These are phyloP conservation scores for Sebastes taczanowskii DNA, from an alignment of 2,797 vertebrate genomes.

Conservation along the genomic window DNA sequence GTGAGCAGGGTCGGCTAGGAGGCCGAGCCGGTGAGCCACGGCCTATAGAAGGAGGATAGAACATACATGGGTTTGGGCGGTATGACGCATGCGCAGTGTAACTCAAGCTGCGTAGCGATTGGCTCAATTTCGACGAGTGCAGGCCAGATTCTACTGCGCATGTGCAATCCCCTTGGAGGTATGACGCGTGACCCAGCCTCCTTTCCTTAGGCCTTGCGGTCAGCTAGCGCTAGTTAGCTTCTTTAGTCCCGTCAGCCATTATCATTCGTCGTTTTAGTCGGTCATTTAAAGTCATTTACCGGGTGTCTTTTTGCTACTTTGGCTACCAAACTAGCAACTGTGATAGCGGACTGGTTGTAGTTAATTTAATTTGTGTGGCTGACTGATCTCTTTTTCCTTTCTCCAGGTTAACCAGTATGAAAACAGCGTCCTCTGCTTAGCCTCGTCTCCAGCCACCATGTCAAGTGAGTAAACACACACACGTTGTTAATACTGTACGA, in stretches of 20 bases:
- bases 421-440: conserved; percentile 44
- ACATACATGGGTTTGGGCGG: no score
- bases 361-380: neutral
- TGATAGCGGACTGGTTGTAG: neutral
- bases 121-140: no score
- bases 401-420: conserved; percentile 30
- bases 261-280: neutral
- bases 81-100: no score
- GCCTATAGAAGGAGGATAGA: no score
- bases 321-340: rapidly evolving
- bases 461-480: conserved; percentile 88
- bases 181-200: no score
- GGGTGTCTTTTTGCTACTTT: neutral
- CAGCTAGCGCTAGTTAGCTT: neutral
- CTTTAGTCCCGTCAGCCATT: neutral
- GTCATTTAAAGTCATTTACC: neutral
- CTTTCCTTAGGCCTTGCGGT: no score
- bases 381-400: neutral
- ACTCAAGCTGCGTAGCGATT: no score
- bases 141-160: no score
- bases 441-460: conserved; percentile 84
- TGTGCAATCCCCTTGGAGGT: no score
- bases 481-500: neutral
- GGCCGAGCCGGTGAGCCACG: neutral
- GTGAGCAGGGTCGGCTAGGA: conserved; percentile 9